Evolutionary conservation across 2,888 invertebrate species (phyloP), one percentile per base, ranked within the genome.

Genomic region (Andrena chrysosceles): DNA sequence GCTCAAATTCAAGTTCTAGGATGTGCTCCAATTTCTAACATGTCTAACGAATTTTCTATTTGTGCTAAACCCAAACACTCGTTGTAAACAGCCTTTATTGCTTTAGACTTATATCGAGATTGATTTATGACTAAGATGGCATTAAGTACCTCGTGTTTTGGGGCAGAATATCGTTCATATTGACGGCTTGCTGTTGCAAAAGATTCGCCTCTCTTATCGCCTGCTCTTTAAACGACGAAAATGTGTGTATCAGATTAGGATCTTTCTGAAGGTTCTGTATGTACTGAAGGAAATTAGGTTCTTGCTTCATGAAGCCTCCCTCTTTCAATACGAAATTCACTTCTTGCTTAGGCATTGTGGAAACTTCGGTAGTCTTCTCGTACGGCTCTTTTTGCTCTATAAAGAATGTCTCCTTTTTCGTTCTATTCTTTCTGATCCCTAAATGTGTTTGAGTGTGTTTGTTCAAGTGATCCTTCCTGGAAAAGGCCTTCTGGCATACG

Each of bases 401-500:
- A 48, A 86, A 75, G 49, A 89, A 84, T 1, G 88, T 20, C 26
- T 93, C 93, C 35, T 93, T 93, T 74, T 93, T 92, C 1, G 84
- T 81, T 82, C 93, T 92, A 6, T 89, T 87, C 52, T 92, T 89
- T 33, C 91, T 92, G 5, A 91, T 91, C 2, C 93, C 94, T 26
- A 94, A 89, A 84, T 95, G 95, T 2, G 94, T 95, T 83, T 94
- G 94, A 4, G 93, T 90, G 81, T 95, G 95, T 85, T 95, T 95
- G 70, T 94, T 94, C 49, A 95, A 90, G 84, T 95, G 95, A 89
- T 95, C 95, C 81, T 95, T 95, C 6, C 95, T 93, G 23, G 94
- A 95, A 84, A 95, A 95, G 0, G 94, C 94, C 82, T 95, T 95
- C 16, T 94, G 94, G 85, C 95, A 95, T 35, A 94, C 94, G 7